Base-by-base conservation (phyloP, 2,888 invertebrate genomes). In the Galerucella pusilla region DNA sequence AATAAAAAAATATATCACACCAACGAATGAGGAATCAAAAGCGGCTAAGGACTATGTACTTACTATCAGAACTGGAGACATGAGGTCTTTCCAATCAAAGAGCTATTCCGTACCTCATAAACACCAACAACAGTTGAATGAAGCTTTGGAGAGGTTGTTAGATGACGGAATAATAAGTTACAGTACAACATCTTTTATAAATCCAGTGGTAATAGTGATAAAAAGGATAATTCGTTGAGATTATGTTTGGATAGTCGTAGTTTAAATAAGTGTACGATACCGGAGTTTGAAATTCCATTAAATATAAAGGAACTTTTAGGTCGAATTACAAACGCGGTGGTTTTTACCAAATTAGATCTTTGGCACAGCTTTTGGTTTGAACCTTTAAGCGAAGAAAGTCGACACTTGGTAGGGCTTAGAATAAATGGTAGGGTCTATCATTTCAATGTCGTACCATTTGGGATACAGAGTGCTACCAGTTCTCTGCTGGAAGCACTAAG, bases 391-490 rank as follows among this genome's bases (percentile, higher is more conserved):
- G 28, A 12, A 35, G 59, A 59, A 42, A 59, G 14, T 6, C 4
- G 59, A 16, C 57, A 35, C n/a, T 68, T 69, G 60, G 52, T 63
- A 28, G 52, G 63, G 1, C 52, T 71, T 28, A 46, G 35, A 20
- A 49, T 71, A 14, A 63, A 64, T 11, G 71, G 71, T 9, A n/a
- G 49, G 35, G 64, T 71, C 1, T 64, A 25, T 14, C 63, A 64
- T 12, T 71, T 71, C 63, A 64, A 52, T 1, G 52, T 63, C 5
- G 54, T 28, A 16, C 71, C 71, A 25, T 71, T 71, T 71, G 71
- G 71, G 7, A 16, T 71, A 52, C 71, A 71, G 25, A 49, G 49
- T 52, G 7, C 61, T 54, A 63, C 63, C 35, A 35, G 63, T 12
- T 49, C 64, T 49, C 54, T 71, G 25, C 25, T 59, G 1, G 14